phyloP scores from a whole-genome alignment of 2,797 vertebrate genomes.

The Pachyuromys duprasi region DNA sequence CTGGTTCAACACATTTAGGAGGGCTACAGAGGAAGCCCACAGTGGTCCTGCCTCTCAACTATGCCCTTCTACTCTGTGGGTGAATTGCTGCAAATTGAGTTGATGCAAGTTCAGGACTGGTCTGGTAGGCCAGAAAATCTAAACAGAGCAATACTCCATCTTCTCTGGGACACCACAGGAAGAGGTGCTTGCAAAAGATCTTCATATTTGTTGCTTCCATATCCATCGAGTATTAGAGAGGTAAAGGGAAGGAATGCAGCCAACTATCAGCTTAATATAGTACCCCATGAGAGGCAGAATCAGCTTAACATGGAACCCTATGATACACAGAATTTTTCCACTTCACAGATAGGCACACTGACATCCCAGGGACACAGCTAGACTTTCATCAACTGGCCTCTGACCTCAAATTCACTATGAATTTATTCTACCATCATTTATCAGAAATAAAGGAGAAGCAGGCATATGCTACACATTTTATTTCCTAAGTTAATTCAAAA shows the following conservation, averaged over 20 bases:
- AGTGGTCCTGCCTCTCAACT: background rate
- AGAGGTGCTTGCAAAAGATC: background rate
- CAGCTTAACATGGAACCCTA: background rate
- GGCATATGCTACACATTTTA: background rate
- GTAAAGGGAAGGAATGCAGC: background rate
- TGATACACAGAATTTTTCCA: background rate
- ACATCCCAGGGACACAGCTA: background rate
- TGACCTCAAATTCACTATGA: background rate
- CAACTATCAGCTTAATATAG: background rate
- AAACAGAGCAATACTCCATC: background rate
- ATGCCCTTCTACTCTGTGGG: background rate
- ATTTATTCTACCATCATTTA: background rate
- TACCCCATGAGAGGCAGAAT: background rate
- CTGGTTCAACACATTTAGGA: background rate
- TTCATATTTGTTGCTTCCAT: background rate
- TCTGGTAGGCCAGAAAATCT: background rate
- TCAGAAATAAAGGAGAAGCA: background rate
- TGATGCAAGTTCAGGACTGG: background rate
- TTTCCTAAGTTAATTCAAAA: background rate
- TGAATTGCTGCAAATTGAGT: background rate
- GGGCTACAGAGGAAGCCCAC: background rate
- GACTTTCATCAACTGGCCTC: background rate
- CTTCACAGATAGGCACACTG: background rate
- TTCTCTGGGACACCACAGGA: background rate
- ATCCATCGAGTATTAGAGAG: background rate